Evolutionary conservation across 2,113 vertebrate genomes (phyloP).

Genomic region (Phocoena sinus): DNA sequence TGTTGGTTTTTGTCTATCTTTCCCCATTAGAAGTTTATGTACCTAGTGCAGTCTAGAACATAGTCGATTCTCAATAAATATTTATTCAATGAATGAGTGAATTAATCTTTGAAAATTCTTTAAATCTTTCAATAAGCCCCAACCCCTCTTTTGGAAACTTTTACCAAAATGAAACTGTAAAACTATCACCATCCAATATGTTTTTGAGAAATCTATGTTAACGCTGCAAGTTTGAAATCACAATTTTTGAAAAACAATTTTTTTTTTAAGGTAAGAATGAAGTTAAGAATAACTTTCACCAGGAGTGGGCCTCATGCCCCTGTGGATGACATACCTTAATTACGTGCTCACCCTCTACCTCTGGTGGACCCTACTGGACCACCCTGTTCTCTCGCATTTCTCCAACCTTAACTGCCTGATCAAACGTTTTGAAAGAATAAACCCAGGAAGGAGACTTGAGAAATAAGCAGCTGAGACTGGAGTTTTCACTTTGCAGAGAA

Average conservation of each 20-base stretch:
- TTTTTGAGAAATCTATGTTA: neutral
- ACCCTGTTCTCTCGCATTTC: neutral
- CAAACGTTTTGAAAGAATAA: neutral
- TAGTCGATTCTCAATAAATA: neutral
- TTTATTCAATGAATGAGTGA: neutral
- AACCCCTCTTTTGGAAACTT: neutral
- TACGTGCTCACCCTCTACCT: neutral
- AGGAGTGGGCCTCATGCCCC: neutral
- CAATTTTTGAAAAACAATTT: neutral
- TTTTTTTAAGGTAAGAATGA: neutral
- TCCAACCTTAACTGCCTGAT: neutral
- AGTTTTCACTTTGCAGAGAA: neutral
- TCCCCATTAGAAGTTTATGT: neutral
- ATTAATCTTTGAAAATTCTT: constrained; percentile 4
- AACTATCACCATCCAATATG: neutral
- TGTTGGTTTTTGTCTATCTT: neutral
- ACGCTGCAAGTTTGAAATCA: neutral
- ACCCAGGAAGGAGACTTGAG: neutral
- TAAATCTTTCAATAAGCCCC: neutral
- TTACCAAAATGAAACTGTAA: constrained; percentile 6
- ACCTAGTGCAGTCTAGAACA: neutral
- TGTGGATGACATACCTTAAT: neutral
- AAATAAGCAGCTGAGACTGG: neutral
- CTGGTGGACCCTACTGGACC: neutral
- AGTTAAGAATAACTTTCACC: neutral